These are phyloP conservation scores for Drosophila putrida DNA, from an alignment of 2,888 invertebrate genomes.

Conservation along the genomic window DNA sequence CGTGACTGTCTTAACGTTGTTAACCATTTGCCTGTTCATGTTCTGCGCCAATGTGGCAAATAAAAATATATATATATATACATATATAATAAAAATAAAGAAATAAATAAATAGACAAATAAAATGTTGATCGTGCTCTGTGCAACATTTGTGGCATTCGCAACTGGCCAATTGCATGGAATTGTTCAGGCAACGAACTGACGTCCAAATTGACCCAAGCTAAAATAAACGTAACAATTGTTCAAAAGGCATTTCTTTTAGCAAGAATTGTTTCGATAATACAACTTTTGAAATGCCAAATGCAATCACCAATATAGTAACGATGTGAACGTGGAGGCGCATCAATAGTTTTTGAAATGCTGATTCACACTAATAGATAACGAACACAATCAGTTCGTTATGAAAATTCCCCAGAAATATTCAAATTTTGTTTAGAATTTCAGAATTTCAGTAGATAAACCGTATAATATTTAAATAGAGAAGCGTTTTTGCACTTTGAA, in stretches of 20 bases:
- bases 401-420: constrained; percentile 17
- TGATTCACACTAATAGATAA: constrained; percentile 17
- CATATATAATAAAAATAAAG: neutral
- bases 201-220: constrained; percentile 47
- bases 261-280: constrained; percentile 32
- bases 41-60: constrained; percentile 58
- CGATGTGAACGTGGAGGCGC: constrained; percentile 1
- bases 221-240: constrained; percentile 17
- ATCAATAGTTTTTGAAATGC: constrained; percentile 10
- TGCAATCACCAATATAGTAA: constrained; percentile 2
- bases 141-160: constrained; percentile 58
- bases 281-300: constrained; percentile 21
- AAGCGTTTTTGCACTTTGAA: constrained; percentile 5
- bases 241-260: constrained; percentile 36
- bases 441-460: constrained; percentile 1
- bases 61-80: neutral
- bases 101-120: constrained; percentile 37
- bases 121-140: constrained; percentile 40
- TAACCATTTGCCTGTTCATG: constrained; percentile 58
- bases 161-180: constrained; percentile 36
- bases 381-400: constrained; percentile 25
- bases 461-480: constrained; percentile 10
- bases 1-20: constrained; percentile 65
- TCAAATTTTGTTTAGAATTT: constrained; percentile 6
- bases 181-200: constrained; percentile 14